Evolutionary conservation across 2,113 vertebrate species (phyloP).

Genomic region (Myotis davidii): DNA sequence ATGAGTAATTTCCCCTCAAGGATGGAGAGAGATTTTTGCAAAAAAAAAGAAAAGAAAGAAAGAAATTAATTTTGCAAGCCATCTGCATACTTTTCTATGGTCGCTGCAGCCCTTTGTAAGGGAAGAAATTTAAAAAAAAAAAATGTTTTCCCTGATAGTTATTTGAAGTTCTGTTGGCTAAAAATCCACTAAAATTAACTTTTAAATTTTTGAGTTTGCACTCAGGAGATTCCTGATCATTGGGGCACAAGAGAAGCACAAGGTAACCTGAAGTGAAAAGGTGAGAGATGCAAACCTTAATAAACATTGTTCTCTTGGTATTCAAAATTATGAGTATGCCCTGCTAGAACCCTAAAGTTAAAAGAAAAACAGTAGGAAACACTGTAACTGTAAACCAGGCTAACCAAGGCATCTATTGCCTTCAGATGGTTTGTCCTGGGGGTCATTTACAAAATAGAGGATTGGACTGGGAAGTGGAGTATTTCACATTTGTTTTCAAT

Average conservation of each 20-base stretch:
- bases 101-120: neutral
- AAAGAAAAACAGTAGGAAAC: neutral
- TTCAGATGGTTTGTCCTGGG: neutral
- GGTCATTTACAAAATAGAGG: neutral
- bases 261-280: neutral
- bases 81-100: neutral
- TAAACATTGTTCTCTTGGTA: neutral
- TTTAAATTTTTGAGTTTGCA: neutral
- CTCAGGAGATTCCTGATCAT: neutral
- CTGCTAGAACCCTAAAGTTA: neutral
- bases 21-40: neutral
- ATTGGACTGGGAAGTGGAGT: neutral
- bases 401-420: neutral
- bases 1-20: neutral
- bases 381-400: fast-evolving
- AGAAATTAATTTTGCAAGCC: neutral
- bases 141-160: neutral
- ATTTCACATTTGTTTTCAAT: neutral
- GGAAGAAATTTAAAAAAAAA: neutral
- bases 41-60: neutral
- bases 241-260: neutral
- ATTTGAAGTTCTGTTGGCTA: neutral
- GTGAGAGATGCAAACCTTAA: neutral
- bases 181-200: constrained; percentile 1
- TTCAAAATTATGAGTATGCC: neutral